Conservation (phyloP, 2,113 vertebrate species). For the Hoplias malabaricus region DNA sequence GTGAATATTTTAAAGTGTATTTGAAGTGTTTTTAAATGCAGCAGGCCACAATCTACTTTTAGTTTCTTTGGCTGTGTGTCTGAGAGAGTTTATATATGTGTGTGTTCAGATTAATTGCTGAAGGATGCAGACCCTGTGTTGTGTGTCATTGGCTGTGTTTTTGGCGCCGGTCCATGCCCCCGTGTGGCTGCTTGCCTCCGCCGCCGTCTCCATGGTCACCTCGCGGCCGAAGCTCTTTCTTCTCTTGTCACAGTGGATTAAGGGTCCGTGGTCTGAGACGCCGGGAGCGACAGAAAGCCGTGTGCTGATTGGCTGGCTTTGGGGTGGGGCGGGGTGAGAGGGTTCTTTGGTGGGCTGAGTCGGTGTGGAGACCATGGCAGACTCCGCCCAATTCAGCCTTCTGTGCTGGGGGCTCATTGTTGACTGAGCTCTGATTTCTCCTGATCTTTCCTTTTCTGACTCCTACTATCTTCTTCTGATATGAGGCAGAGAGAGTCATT, state of each 20-base stretch:
- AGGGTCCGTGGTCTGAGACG: constrained; percentile 40
- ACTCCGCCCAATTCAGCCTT: constrained; percentile 29
- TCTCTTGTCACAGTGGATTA: constrained; percentile 49
- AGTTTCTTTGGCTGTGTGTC: background rate
- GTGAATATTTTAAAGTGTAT: background rate
- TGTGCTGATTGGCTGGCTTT: constrained; percentile 14
- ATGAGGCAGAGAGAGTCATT: background rate
- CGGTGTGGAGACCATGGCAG: constrained; percentile 31
- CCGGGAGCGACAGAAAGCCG: constrained; percentile 25
- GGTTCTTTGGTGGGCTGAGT: constrained; percentile 49
- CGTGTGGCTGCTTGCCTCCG: constrained; percentile 28
- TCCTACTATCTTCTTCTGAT: background rate
- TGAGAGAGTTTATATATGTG: background rate
- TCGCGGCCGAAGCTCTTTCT: constrained; percentile 31
- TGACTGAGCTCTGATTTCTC: constrained; percentile 7
- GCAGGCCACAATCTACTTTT: background rate
- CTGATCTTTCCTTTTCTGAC: background rate
- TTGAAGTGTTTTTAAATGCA: background rate
- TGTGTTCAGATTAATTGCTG: background rate
- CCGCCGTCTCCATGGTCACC: constrained; percentile 47
- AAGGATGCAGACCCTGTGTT: background rate
- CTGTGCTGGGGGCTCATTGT: constrained; percentile 26
- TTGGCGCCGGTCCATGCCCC: constrained; percentile 17
- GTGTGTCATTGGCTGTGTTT: background rate
- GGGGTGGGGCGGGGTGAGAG: constrained; percentile 43